phyloP scores from a whole-genome alignment of 2,113 vertebrate genomes.

The Oreotragus oreotragus region DNA sequence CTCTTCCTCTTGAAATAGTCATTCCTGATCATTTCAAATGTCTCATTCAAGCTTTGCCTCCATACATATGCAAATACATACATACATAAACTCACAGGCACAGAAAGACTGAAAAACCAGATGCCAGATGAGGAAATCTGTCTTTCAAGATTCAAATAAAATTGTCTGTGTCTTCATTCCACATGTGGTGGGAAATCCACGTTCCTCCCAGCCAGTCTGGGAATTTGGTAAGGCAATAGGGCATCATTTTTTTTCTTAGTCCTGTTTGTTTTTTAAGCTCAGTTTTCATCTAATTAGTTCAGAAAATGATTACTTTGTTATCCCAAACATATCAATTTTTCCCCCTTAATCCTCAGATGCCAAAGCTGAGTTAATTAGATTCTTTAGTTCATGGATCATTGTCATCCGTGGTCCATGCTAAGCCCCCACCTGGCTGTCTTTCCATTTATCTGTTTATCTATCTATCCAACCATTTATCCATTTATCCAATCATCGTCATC shows the following conservation, averaged over 20 bases:
- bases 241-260: background rate
- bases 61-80: background rate
- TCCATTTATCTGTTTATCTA: background rate
- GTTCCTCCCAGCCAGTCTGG: background rate
- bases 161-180: background rate
- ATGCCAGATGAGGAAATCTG: conserved; percentile 23
- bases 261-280: background rate
- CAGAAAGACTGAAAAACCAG: background rate
- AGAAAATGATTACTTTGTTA: background rate
- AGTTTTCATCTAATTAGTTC: background rate
- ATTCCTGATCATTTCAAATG: background rate
- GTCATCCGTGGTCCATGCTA: too few relatives aligned
- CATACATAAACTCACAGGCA: background rate
- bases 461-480: too few relatives aligned
- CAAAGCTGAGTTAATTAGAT: background rate
- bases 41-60: background rate
- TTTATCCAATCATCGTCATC: background rate
- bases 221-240: background rate
- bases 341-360: background rate
- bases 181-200: background rate
- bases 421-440: background rate
- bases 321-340: background rate
- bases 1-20: background rate
- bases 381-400: background rate
- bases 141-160: conserved; percentile 24